phyloP scores from a whole-genome alignment of 2,797 vertebrate species.

The Perodicticus potto region DNA sequence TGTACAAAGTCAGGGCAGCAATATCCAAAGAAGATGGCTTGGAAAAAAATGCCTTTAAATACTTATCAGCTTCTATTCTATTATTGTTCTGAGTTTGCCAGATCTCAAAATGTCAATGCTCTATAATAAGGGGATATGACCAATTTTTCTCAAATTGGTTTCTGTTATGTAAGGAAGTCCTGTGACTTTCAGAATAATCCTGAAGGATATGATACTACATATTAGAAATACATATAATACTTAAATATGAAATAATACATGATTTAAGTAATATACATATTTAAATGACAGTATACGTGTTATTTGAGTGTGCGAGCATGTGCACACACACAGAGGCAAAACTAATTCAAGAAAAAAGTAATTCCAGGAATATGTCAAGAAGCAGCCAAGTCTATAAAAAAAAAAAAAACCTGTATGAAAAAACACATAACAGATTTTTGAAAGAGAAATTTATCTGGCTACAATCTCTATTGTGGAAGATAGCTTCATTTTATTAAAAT shows the following conservation, averaged over 20 bases:
- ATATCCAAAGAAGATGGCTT: not conserved
- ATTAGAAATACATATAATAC: not conserved
- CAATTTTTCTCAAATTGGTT: not conserved
- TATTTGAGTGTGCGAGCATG: not conserved
- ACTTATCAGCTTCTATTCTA: not conserved
- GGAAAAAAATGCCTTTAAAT: not conserved
- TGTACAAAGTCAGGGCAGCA: not conserved
- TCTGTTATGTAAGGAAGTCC: not conserved
- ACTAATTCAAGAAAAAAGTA: conserved; percentile 20
- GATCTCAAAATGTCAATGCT: not conserved
- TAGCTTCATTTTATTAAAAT: not conserved
- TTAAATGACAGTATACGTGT: not conserved
- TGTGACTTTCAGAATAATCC: not conserved
- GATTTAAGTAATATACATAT: not conserved
- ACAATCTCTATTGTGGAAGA: not conserved
- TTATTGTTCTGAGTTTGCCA: not conserved
- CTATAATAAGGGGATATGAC: not conserved
- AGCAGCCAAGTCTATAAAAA: not conserved
- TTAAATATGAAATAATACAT: not conserved
- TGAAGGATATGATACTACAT: not conserved
- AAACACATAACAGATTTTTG: not conserved
- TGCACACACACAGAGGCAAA: not conserved
- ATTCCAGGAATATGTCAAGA: not conserved
- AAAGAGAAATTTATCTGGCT: not conserved
- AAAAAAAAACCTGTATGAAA: not conserved